Evolutionary conservation across 2,888 invertebrate genomes (phyloP), one percentile per base, ranked within the genome.

Genomic region (Heteropelma amictum): DNA sequence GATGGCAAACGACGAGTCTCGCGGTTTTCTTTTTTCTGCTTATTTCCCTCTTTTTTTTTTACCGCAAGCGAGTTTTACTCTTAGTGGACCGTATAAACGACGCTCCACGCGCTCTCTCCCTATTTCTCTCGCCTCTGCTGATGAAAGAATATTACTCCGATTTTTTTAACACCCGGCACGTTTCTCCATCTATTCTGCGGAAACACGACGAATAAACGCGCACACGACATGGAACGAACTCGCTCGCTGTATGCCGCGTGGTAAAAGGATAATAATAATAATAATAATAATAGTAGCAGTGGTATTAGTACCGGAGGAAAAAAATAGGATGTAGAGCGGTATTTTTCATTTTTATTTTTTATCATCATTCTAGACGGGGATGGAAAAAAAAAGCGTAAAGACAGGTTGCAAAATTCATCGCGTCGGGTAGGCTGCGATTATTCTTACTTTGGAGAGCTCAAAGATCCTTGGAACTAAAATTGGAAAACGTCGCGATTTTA

Each of bases 131-230:
- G 83, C 82, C 82, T 80, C 81, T 79, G 80, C 83, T 83, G 83
- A 82, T 81, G 85, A 84, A 85, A 82, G 86, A 86, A 87, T 86
- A 87, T 86, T 84, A 84, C 82, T 67, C 26, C n/a, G 26, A 45
- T 33, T 14, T 54, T 26, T 26, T 17, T 30, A 38, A 64, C 42
- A 21, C 30, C 53, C 19, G 26, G 51, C 47, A 23, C 51, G 38
- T 40, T 45, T 42, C 64, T 40, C 17, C 64, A 40, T 38, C 23
- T 70, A 67, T 77, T 78, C 65, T 78, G 79, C 80, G 82, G 83
- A 83, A 85, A 83, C 82, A 78, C 76, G 77, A 19, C 21, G 30
- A 10, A 26, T 38, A 26, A 51, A 53, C 26, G 40, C 8, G 14
- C 51, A 4, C 35, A 67, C 21, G 21, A 45, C 14, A 19, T 53